Evolutionary conservation across 2,797 vertebrate genomes (phyloP).

Genomic region (Cottoperca gobio): DNA sequence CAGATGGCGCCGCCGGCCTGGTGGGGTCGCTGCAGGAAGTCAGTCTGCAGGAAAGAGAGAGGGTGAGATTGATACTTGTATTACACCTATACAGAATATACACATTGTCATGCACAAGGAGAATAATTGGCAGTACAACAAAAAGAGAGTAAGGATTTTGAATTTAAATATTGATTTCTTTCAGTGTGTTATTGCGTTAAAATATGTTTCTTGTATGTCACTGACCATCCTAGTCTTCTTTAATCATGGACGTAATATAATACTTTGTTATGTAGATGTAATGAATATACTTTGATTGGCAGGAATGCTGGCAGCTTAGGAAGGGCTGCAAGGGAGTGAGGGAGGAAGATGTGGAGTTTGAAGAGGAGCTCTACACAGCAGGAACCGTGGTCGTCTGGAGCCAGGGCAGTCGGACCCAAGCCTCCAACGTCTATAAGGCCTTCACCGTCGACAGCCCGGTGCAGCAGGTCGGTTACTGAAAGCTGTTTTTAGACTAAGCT

Average conservation of each 20-base stretch:
- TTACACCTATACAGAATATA: background rate
- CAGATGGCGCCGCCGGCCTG: conserved; percentile 94
- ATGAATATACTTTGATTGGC: conserved; percentile 30
- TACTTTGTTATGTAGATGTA: background rate
- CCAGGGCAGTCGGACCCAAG: conserved; percentile 91
- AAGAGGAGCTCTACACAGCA: conserved; percentile 95
- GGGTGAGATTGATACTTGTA: conserved; percentile 79
- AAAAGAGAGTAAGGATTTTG: background rate
- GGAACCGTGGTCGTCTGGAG: conserved; percentile 98
- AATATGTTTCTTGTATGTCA: background rate
- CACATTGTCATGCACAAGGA: background rate
- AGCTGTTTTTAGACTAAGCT: background rate
- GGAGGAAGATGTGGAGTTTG: conserved; percentile 90
- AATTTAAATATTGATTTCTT: background rate
- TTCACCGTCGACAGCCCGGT: conserved; percentile 97
- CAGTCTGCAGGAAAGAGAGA: conserved; percentile 94
- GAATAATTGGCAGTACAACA: background rate
- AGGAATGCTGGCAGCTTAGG: conserved; percentile 96
- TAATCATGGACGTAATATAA: background rate
- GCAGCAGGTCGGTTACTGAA: conserved; percentile 86
- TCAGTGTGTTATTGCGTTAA: background rate
- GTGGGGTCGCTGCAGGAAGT: conserved; percentile 96
- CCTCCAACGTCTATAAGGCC: conserved; percentile 92
- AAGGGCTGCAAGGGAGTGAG: conserved; percentile 87
- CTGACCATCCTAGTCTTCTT: background rate